Evolutionary conservation across 2,888 invertebrate species (phyloP), one percentile per base, ranked within the genome.

Genomic region (Ashinkailepas kermadecensis): DNA sequence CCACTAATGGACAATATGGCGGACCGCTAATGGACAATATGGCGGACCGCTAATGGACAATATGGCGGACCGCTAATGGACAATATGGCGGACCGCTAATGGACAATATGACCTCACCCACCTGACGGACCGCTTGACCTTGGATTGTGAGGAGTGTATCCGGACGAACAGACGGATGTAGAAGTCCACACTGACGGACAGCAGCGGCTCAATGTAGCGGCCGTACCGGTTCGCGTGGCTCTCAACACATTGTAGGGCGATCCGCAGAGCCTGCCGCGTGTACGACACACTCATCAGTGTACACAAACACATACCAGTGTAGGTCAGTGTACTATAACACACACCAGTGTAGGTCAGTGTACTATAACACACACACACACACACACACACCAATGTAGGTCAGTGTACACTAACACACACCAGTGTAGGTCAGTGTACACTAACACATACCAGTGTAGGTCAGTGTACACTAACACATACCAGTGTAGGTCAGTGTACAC

Each of bases 111-210:
- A 65, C n/a, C 74, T 39, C 15, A n/a, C 78, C 57, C 9, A 78
- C 78, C 57, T 78, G 78, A 23, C 57, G n/a, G 78, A 78, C 11
- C 4, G 78, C n/a, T 58, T 57, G 23, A 78, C 97, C 85, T 92
- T 92, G 74, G 91, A 89, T 81, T 94, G 94, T 65, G 97, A 93
- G 0, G 92, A 91, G 85, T 90, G 92, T 0, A 99, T 89, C 85
- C 92, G 91, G 0, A 99, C 95, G 87, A 99, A 97, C 13, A 99
- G 93, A 83, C 99, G 89, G 67, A 99, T 92, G 87, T 99, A 99
- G 89, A 99, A 99, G 88, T 99, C 99, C 0, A 94, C 95, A 54
- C 97, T 97, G 84, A 99, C 88, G 57, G 95, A 95, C 6, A 99
- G 87, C 78, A 99, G 86, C 0, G 99, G 99, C 74, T 92, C 92